Percentiles rank a stretch among this genome's conserved stretches.
phyloP scores from a whole-genome alignment of 2,797 vertebrate species.

The Cuniculus paca region DNA sequence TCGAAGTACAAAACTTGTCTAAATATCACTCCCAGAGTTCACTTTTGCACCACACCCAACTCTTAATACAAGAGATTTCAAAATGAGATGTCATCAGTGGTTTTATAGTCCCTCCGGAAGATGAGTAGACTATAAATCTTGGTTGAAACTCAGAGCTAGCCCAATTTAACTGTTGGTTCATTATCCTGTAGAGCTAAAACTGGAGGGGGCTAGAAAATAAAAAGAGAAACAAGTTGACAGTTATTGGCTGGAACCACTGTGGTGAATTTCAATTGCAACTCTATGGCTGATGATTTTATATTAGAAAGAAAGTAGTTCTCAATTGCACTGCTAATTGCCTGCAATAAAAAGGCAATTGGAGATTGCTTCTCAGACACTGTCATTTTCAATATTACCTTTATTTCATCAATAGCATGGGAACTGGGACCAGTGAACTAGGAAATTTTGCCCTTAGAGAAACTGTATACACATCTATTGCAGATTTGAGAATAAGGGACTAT shows the following conservation, averaged over 20 bases:
- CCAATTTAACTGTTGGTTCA: background rate
- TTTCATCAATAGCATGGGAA: background rate
- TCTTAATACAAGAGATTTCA: conserved; percentile 63
- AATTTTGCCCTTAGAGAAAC: background rate
- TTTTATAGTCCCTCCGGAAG: conserved; percentile 1
- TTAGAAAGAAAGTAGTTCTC: conserved; percentile 50
- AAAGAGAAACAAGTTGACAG: background rate
- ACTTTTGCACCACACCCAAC: conserved; percentile 53
- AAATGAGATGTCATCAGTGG: conserved; percentile 39
- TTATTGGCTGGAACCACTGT: background rate
- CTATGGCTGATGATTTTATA: conserved; percentile 42
- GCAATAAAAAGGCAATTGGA: conserved; percentile 24
- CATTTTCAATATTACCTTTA: conserved; percentile 53
- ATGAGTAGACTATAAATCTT: conserved; percentile 6
- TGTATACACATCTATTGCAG: too few relatives aligned
- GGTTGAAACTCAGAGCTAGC: background rate
- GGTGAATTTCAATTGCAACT: conserved; percentile 36
- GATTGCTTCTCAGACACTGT: conserved; percentile 39
- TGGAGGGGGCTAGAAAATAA: background rate
- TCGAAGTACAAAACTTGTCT: background rate
- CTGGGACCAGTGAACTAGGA: background rate
- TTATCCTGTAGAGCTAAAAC: background rate
- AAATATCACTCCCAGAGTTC: conserved; percentile 7
- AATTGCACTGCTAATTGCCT: conserved; percentile 51
- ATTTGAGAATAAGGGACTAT: background rate